phyloP scores from a whole-genome alignment of 2,113 vertebrate genomes.

The Brevimyrus niger region DNA sequence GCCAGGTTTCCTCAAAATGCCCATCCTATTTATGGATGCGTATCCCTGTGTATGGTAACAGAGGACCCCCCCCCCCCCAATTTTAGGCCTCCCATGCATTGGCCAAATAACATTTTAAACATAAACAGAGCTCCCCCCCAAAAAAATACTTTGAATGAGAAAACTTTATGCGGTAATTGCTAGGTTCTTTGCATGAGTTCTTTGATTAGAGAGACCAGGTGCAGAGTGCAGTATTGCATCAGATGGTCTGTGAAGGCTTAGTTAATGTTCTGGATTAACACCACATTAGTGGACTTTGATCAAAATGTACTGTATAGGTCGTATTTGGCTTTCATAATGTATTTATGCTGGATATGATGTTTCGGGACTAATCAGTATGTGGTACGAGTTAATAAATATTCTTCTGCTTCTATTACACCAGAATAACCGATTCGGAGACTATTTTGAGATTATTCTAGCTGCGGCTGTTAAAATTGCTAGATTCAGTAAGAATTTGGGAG shows the following conservation, averaged over 20 bases:
- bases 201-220: background rate
- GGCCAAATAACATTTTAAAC: background rate
- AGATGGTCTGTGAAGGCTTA: background rate
- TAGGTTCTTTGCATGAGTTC: slow-evolving; percentile 1
- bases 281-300: background rate
- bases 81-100: background rate
- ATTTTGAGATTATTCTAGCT: background rate
- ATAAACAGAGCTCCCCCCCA: background rate
- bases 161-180: slow-evolving; percentile 3
- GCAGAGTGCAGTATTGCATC: background rate
- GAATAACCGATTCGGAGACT: background rate
- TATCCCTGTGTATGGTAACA: background rate
- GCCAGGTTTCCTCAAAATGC: background rate
- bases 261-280: background rate
- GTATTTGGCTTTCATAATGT: background rate
- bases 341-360: background rate
- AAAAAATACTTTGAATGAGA: background rate
- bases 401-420: background rate
- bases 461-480: background rate
- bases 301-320: slow-evolving; percentile 2
- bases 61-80: background rate
- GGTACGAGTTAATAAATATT: background rate
- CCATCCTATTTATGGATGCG: background rate
- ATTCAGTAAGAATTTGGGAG: background rate
- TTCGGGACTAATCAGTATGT: background rate